These are phyloP conservation scores for Paelopatides confundens DNA, from an alignment of 53 echinoderm and acorn worm species.

Conservation along the genomic window DNA sequence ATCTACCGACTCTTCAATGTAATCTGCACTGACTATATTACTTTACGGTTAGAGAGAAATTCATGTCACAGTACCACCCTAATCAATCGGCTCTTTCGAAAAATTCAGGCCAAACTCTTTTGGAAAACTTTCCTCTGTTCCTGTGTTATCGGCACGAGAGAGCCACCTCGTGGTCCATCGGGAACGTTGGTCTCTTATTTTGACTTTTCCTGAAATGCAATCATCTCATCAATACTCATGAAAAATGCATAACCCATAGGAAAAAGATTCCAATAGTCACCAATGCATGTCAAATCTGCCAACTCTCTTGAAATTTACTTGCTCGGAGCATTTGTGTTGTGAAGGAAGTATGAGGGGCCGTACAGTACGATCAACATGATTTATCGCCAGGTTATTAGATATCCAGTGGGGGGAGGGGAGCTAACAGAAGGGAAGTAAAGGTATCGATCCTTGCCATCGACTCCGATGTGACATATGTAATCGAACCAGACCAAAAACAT, in stretches of 20 bases:
- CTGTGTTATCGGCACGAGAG: neutral
- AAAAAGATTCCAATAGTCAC: conserved; percentile 4
- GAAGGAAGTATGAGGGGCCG: neutral
- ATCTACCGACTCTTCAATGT: too few species aligned
- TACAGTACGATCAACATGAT: neutral
- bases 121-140: neutral
- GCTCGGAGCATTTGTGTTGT: neutral
- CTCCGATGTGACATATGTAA: too few species aligned
- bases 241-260: conserved; percentile 41
- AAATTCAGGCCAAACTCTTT: conserved; percentile 9
- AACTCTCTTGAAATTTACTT: neutral
- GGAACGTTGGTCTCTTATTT: conserved; percentile 14
- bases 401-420: neutral
- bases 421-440: neutral
- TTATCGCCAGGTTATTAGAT: neutral
- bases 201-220: conserved; percentile 23
- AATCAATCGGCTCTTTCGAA: neutral
- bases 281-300: conserved; percentile 20
- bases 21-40: too few species aligned
- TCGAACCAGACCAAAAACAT: too few species aligned
- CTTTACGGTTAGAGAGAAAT: too few species aligned
- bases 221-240: conserved; percentile 49
- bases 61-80: too few species aligned
- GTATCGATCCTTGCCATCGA: too few species aligned
- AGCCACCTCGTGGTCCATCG: neutral